These are phyloP conservation scores for Bubo blakistoni DNA, from an alignment of 2,113 vertebrate genomes.

Conservation along the genomic window DNA sequence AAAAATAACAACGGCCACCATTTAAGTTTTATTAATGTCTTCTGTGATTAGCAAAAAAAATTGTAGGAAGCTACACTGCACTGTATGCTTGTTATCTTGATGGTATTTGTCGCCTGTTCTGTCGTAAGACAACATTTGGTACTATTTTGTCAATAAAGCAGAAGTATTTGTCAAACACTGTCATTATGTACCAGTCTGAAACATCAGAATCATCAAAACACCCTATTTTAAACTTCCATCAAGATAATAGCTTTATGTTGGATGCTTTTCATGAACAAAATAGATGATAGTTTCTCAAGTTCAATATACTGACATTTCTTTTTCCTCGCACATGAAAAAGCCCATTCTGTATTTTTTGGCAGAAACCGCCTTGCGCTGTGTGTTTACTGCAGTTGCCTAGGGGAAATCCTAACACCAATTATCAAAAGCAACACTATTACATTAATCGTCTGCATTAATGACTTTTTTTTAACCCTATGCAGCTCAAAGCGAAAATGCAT, in stretches of 20 bases:
- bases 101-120: background rate
- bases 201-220: background rate
- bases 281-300: background rate
- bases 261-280: background rate
- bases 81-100: background rate
- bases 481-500: background rate
- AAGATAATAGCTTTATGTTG: constrained; percentile 22
- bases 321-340: constrained; percentile 30
- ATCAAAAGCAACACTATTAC: constrained; percentile 33
- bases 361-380: background rate
- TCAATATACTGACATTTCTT: constrained; percentile 20
- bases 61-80: fast-evolving
- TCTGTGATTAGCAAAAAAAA: background rate
- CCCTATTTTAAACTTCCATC: background rate
- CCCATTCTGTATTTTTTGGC: constrained; percentile 51
- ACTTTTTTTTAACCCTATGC: background rate
- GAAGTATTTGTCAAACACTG: constrained; percentile 33
- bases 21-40: background rate
- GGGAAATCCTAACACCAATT: constrained; percentile 53
- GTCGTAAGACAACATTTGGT: constrained; percentile 19
- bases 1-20: background rate
- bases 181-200: background rate
- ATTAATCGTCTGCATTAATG: background rate
- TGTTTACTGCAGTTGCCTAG: constrained; percentile 58
- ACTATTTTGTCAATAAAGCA: constrained; percentile 49